Conservation (phyloP, 2,888 invertebrate species). For the Scelioninae gen. 1 region DNA sequence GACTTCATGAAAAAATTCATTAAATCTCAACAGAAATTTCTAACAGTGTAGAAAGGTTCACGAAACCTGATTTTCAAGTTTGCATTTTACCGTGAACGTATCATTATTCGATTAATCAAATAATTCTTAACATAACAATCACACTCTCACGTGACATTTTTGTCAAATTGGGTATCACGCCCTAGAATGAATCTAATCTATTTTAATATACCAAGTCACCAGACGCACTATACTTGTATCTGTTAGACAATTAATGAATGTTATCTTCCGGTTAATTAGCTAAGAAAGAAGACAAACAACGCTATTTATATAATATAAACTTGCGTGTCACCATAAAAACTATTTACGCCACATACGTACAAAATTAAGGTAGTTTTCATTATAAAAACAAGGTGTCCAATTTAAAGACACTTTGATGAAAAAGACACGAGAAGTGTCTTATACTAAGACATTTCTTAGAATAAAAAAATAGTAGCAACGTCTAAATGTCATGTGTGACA, state of each 20-base stretch:
- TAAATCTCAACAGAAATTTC: too few relatives aligned
- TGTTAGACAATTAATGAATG: slow-evolving; percentile 28
- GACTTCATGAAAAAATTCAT: too few relatives aligned
- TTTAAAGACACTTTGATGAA: too few relatives aligned
- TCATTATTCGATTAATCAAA: slow-evolving; percentile 51
- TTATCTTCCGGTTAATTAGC: slow-evolving; percentile 11
- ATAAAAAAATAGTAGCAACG: too few relatives aligned
- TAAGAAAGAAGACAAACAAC: background rate
- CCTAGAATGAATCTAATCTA: slow-evolving; percentile 29
- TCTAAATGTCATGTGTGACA: too few relatives aligned
- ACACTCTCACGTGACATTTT: slow-evolving; percentile 17
- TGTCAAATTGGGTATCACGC: slow-evolving; percentile 16
- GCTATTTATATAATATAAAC: background rate
- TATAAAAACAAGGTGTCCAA: too few relatives aligned
- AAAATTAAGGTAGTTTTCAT: too few relatives aligned
- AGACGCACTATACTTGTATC: background rate
- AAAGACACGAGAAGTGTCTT: too few relatives aligned
- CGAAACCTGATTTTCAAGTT: slow-evolving; percentile 54
- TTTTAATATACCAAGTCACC: background rate
- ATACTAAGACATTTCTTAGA: too few relatives aligned
- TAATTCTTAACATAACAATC: slow-evolving; percentile 1
- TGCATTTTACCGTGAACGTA: slow-evolving; percentile 38
- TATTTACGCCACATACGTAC: too few relatives aligned
- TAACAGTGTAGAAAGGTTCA: background rate
- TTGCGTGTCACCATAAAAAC: too few relatives aligned